Evolutionary conservation across 2,113 vertebrate species (phyloP).

Genomic region (Etheostoma cragini): DNA sequence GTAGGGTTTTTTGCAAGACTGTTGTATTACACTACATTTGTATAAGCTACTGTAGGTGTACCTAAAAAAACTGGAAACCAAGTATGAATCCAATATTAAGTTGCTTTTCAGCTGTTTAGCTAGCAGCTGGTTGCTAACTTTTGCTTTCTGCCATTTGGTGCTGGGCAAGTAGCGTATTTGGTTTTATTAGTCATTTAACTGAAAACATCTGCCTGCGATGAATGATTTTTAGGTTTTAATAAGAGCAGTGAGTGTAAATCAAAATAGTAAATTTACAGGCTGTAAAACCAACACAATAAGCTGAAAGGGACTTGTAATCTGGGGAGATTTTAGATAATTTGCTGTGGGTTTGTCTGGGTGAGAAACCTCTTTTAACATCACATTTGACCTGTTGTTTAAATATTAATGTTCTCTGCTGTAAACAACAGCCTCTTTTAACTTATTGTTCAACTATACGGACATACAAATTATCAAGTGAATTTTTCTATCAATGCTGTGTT

Average conservation of each 20-base stretch:
- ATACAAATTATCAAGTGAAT: neutral
- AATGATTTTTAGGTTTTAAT: neutral
- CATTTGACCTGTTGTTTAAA: neutral
- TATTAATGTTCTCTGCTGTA: neutral
- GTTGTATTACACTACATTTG: neutral
- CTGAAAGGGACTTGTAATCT: neutral
- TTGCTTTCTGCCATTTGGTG: neutral
- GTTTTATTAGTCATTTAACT: neutral
- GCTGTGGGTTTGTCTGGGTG: neutral
- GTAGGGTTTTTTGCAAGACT: neutral
- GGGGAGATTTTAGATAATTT: neutral
- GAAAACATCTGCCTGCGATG: neutral
- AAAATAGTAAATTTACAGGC: neutral
- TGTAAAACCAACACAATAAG: neutral
- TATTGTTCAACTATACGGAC: neutral
- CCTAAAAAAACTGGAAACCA: neutral
- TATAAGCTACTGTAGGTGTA: neutral
- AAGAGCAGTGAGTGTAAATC: neutral
- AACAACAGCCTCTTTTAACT: neutral
- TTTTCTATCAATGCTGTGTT: slow-evolving; percentile 19
- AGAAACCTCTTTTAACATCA: neutral
- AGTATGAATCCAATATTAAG: neutral
- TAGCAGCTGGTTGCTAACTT: neutral
- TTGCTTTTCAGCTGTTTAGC: neutral
- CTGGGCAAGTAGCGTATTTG: neutral